Evolutionary conservation across 2,113 vertebrate genomes (phyloP).

Genomic region (Pholis gunnellus): DNA sequence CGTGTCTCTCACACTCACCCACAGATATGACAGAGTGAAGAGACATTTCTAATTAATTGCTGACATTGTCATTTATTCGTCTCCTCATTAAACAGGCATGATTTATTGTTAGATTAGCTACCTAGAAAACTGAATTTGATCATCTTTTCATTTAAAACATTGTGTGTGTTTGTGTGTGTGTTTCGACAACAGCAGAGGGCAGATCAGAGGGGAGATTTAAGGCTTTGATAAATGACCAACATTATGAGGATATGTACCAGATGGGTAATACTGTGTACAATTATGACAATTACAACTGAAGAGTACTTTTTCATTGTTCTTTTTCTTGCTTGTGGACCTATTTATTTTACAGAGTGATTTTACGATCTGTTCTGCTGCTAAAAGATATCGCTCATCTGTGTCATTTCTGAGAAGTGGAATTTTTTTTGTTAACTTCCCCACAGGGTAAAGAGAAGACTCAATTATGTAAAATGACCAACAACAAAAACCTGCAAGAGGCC

Average conservation of each 20-base stretch:
- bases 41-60: slow-evolving; percentile 80
- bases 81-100: slow-evolving; percentile 77
- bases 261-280: slow-evolving; percentile 65
- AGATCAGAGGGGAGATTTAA: slow-evolving; percentile 64
- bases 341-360: slow-evolving; percentile 63
- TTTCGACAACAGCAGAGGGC: slow-evolving; percentile 48
- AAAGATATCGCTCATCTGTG: slow-evolving; percentile 50
- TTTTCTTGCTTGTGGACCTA: slow-evolving; percentile 49
- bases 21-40: slow-evolving; percentile 56
- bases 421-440: not conserved
- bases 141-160: slow-evolving; percentile 57
- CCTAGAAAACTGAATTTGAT: slow-evolving; percentile 60
- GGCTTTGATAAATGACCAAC: slow-evolving; percentile 68
- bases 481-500: not conserved
- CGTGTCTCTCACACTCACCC: not conserved
- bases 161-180: not conserved
- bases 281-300: slow-evolving; percentile 72
- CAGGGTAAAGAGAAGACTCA: not conserved
- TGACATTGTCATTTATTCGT: slow-evolving; percentile 78
- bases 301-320: slow-evolving; percentile 62
- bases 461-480: slow-evolving; percentile 12
- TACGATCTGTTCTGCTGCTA: slow-evolving; percentile 46
- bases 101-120: slow-evolving; percentile 80
- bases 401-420: slow-evolving; percentile 4
- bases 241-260: slow-evolving; percentile 64